A percentile compares a stretch with the other conserved stretches of the same genome.
Evolutionary conservation across 1,140 invertebrate species (phyloP).

Genomic region (Mamestra configurata): DNA sequence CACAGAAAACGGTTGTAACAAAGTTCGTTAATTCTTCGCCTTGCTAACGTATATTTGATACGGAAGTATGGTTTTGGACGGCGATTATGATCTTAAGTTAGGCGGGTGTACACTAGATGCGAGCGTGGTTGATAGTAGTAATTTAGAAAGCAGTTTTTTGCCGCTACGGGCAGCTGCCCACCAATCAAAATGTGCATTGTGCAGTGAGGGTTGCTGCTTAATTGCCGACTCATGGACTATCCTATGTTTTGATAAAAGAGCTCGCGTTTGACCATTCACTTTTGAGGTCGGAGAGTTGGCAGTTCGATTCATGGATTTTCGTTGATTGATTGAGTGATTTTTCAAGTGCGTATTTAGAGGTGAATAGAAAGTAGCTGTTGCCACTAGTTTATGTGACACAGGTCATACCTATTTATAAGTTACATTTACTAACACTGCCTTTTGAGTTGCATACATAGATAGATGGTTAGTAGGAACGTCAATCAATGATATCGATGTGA

Average conservation of each 20-base stretch:
- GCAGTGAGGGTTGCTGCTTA: slow-evolving; percentile 74
- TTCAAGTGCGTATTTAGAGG: not conserved
- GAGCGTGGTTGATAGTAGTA: slow-evolving; percentile 72
- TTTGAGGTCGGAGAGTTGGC: slow-evolving; percentile 13
- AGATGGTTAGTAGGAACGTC: too few species aligned
- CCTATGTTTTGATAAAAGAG: slow-evolving; percentile 67
- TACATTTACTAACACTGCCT: too few species aligned
- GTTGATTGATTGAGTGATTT: slow-evolving; percentile 17
- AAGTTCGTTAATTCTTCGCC: slow-evolving; percentile 59
- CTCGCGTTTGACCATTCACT: slow-evolving; percentile 28
- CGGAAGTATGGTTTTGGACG: slow-evolving; percentile 70
- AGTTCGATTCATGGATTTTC: slow-evolving; percentile 51
- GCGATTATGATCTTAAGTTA: slow-evolving; percentile 75
- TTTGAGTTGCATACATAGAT: too few species aligned
- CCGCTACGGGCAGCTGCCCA: slow-evolving; percentile 79
- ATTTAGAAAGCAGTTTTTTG: slow-evolving; percentile 84
- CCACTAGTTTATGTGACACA: not conserved
- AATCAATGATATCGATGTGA: not conserved
- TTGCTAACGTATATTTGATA: slow-evolving; percentile 68
- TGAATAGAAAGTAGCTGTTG: not conserved
- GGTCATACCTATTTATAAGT: too few species aligned
- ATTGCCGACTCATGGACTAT: slow-evolving; percentile 77
- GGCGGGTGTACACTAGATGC: slow-evolving; percentile 71
- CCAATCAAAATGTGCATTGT: slow-evolving; percentile 82
- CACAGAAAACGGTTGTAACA: slow-evolving; percentile 35